Conservation (phyloP, 2,888 invertebrate genomes). For the Ceratothoa steindachneri region DNA sequence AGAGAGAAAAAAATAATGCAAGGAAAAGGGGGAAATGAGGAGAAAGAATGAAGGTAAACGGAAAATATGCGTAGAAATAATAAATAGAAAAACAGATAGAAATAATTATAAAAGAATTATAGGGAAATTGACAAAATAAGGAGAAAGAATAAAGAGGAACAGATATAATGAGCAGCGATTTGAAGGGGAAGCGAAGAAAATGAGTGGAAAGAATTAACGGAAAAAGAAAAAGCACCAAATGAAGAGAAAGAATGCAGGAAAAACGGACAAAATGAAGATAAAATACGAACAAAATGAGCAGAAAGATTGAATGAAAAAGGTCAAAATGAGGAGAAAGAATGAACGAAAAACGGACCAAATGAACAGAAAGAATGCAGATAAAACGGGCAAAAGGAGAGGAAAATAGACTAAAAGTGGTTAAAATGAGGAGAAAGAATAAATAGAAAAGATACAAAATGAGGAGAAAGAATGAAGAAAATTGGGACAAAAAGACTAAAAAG, state of each 20-base stretch:
- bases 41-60: too few species aligned
- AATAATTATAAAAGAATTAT: too few species aligned
- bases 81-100: too few species aligned
- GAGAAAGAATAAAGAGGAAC: too few species aligned
- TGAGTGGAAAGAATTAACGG: neutral
- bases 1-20: too few species aligned
- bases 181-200: neutral
- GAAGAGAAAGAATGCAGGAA: neutral
- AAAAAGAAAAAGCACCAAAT: neutral
- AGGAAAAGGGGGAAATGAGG: too few species aligned
- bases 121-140: too few species aligned
- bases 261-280: neutral
- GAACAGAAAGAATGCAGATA: neutral
- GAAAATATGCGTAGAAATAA: too few species aligned
- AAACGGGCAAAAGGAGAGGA: neutral
- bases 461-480: neutral
- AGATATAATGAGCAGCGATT: too few species aligned
- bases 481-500: neutral
- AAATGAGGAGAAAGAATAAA: neutral
- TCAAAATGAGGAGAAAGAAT: neutral
- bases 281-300: neutral
- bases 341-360: neutral
- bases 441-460: neutral
- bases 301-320: neutral
- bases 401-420: neutral